A percentile compares a stretch with the other conserved stretches of the same genome.
These are phyloP conservation scores for Lycaon pictus DNA, from an alignment of 2,113 vertebrate species.

Conservation along the genomic window DNA sequence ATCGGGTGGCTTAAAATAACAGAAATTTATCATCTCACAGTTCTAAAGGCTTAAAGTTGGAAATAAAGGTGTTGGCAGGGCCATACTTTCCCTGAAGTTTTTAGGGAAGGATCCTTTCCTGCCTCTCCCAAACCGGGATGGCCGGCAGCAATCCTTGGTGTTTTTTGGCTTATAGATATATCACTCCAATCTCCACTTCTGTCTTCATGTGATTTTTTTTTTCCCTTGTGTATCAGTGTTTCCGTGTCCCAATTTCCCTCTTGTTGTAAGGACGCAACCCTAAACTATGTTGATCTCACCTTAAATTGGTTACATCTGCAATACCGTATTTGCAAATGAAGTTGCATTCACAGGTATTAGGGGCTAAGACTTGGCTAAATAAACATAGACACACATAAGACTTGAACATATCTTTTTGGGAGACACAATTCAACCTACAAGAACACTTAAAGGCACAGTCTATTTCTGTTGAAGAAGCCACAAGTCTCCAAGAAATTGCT, in stretches of 20 bases:
- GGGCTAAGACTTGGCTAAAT: background rate
- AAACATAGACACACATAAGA: no score
- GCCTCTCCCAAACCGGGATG: rapidly evolving
- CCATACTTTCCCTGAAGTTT: background rate
- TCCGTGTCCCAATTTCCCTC: background rate
- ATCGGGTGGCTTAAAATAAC: background rate
- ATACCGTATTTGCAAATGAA: background rate
- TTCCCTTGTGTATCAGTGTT: background rate
- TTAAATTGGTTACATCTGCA: background rate
- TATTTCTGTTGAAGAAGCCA: background rate
- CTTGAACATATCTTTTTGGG: background rate
- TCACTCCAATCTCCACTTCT: background rate
- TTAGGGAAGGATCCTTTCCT: background rate
- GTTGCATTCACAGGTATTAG: background rate
- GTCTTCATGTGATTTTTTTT: background rate
- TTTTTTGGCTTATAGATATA: background rate
- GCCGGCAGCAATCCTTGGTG: background rate
- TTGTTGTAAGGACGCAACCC: background rate
- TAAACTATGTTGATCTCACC: background rate
- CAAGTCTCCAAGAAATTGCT: background rate
- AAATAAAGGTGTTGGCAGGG: background rate
- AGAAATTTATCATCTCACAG: background rate
- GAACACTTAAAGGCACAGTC: background rate
- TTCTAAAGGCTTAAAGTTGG: background rate
- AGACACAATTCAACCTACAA: background rate